These are phyloP conservation scores for Noctilio leporinus DNA, from an alignment of 2,113 vertebrate genomes.

Conservation along the genomic window DNA sequence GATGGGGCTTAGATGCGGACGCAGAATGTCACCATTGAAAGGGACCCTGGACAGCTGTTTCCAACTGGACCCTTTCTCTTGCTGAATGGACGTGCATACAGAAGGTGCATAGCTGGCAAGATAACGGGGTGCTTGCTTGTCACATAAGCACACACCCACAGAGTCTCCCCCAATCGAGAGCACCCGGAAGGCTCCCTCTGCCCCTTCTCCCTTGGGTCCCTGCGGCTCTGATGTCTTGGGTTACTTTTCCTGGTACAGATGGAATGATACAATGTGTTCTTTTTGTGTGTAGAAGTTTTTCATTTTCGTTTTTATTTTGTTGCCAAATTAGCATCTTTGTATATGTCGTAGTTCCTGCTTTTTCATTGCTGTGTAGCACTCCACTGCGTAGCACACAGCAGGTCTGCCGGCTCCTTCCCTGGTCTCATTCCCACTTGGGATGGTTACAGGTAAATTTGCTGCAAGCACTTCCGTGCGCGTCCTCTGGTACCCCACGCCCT, in stretches of 20 bases:
- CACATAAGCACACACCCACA: accelerated
- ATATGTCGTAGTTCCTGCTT: accelerated
- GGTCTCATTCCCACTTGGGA: accelerated
- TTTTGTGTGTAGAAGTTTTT: neutral
- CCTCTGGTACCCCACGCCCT: neutral
- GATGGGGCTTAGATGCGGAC: accelerated
- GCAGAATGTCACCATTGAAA: accelerated
- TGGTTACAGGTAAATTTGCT: accelerated
- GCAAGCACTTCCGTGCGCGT: accelerated
- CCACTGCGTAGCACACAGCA: accelerated
- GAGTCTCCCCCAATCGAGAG: neutral
- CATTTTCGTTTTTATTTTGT: neutral
- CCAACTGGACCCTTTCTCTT: no score
- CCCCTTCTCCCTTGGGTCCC: no score
- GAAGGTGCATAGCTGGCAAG: accelerated
- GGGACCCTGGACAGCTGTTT: neutral
- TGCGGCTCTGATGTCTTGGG: accelerated
- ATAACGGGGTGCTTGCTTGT: accelerated
- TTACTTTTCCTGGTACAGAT: accelerated
- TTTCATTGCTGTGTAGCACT: neutral
- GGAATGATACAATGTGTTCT: accelerated
- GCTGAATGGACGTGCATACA: accelerated
- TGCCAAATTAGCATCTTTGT: accelerated
- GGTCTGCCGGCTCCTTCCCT: accelerated
- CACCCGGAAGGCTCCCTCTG: neutral